Conservation (phyloP, 64 coral and sea anemone species). For the Astreopora myriophthalma region DNA sequence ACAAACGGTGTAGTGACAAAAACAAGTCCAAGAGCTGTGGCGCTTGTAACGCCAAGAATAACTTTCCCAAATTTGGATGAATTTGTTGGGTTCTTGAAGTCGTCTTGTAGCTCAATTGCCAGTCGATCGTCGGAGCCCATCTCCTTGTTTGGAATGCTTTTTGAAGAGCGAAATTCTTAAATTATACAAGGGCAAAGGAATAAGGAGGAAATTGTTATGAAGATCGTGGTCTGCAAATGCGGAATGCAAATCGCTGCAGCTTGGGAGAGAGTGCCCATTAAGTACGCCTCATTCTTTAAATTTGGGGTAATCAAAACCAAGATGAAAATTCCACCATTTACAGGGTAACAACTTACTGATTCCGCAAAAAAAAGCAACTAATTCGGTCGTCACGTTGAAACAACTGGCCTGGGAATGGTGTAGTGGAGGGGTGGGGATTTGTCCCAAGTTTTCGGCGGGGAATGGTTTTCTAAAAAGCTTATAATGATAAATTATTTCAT, state of each 20-base stretch:
- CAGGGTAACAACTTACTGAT: too few relatives aligned
- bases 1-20: slow-evolving; percentile 91
- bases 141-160: neutral
- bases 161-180: neutral
- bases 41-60: slow-evolving; percentile 81
- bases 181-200: neutral
- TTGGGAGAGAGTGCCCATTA: neutral
- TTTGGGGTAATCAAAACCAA: neutral
- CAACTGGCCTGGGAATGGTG: too few relatives aligned
- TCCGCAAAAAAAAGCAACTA: too few relatives aligned
- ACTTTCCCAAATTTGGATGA: slow-evolving; percentile 76
- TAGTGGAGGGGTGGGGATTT: too few relatives aligned
- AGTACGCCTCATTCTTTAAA: neutral
- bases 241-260: neutral
- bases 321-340: neutral
- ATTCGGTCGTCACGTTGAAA: too few relatives aligned
- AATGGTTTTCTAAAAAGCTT: too few relatives aligned
- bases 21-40: slow-evolving; percentile 76
- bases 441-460: too few relatives aligned
- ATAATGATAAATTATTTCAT: too few relatives aligned
- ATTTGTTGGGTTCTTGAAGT: neutral
- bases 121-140: neutral
- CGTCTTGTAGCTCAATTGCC: neutral
- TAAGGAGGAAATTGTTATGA: neutral
- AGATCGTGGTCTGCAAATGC: too few relatives aligned